Conservation (phyloP, 2,113 vertebrate genomes). For the Brachyhypopomus occidentalis region DNA sequence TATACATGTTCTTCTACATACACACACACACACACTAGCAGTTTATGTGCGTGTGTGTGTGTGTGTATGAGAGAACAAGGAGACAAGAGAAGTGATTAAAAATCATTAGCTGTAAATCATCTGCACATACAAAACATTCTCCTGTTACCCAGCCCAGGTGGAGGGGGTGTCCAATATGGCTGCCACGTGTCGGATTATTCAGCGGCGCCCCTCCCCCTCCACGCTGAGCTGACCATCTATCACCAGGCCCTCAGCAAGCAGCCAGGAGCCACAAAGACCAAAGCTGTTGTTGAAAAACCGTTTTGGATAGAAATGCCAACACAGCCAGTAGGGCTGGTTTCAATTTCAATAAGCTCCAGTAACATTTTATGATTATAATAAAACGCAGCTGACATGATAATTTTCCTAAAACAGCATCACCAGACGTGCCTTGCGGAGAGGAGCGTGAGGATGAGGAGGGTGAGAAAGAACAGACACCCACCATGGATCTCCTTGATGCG, state of each 20-base stretch:
- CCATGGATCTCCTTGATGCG: slow-evolving; percentile 97
- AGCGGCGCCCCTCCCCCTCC: not conserved
- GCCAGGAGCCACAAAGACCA: too few species aligned
- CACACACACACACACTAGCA: too few species aligned
- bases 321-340: not conserved
- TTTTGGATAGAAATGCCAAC: not conserved
- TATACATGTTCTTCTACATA: not conserved
- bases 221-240: not conserved
- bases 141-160: slow-evolving; percentile 36
- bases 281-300: not conserved
- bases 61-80: slow-evolving; percentile 8
- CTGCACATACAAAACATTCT: not conserved
- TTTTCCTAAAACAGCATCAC: too few species aligned
- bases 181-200: slow-evolving; percentile 57
- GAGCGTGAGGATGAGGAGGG: not conserved
- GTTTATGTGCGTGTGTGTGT: not conserved
- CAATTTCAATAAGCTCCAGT: not conserved
- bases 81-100: not conserved
- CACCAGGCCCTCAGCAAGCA: not conserved
- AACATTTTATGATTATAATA: too few species aligned
- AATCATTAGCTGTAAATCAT: not conserved
- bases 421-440: not conserved
- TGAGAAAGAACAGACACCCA: slow-evolving; percentile 59
- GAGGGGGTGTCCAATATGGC: slow-evolving; percentile 48
- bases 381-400: too few species aligned